Evolutionary conservation across 2,888 invertebrate genomes (phyloP).

Genomic region (Corbicula japonica): DNA sequence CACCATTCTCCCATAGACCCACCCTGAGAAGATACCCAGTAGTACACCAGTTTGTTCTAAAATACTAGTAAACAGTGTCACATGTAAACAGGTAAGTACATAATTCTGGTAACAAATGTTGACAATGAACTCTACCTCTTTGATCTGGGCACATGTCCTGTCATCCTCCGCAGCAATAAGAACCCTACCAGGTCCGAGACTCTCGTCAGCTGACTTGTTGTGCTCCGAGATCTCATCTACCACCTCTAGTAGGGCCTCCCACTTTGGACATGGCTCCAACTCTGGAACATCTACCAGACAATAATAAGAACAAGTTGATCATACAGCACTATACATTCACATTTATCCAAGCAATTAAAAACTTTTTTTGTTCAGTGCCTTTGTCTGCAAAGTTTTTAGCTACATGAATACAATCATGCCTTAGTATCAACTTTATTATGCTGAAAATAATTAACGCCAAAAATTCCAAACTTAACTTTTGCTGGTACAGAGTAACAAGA

Average conservation of each 20-base stretch:
- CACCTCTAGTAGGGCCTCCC: conserved; percentile 94
- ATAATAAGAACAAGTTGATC: not conserved
- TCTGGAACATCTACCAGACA: conserved; percentile 46
- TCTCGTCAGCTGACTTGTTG: conserved; percentile 87
- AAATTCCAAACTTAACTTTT: too few relatives aligned
- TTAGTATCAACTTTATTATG: too few relatives aligned
- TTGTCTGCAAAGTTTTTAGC: too few relatives aligned
- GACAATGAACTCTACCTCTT: conserved; percentile 73
- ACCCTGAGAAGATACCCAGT: too few relatives aligned
- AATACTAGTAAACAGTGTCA: too few relatives aligned
- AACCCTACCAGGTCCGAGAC: conserved; percentile 88
- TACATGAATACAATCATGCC: too few relatives aligned
- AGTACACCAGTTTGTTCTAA: too few relatives aligned
- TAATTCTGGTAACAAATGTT: not conserved
- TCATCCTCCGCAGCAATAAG: conserved; percentile 94
- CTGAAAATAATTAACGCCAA: too few relatives aligned
- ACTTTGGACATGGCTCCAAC: conserved; percentile 96
- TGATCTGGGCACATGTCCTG: conserved; percentile 93
- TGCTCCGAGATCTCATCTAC: conserved; percentile 94
- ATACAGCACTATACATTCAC: not conserved
- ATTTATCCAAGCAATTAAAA: not conserved
- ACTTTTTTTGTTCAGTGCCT: too few relatives aligned
- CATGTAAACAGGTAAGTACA: too few relatives aligned
- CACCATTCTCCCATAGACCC: too few relatives aligned
- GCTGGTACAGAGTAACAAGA: too few relatives aligned